Conservation (phyloP, 1,140 invertebrate species). For the Pteromalus puparum region DNA sequence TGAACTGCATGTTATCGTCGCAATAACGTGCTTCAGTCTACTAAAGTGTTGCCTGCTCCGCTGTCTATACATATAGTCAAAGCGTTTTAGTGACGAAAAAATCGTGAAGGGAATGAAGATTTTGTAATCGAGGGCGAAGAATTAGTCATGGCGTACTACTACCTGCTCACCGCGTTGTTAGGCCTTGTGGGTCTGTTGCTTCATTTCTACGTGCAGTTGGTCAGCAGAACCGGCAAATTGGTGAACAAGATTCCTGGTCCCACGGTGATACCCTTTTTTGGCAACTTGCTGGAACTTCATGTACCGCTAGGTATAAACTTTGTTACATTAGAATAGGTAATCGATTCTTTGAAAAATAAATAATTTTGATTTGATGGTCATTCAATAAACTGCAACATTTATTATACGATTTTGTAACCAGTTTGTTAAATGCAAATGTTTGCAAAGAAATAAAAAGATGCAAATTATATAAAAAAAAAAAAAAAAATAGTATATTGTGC, state of each 20-base stretch:
- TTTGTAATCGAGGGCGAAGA: too few species aligned
- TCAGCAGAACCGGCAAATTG: slow-evolving; percentile 42
- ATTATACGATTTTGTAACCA: too few species aligned
- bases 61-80: neutral
- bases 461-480: too few species aligned
- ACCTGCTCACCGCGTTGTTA: neutral
- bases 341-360: too few species aligned
- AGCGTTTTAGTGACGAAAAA: neutral
- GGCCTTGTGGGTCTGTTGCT: neutral
- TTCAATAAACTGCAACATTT: too few species aligned
- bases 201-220: slow-evolving; percentile 23
- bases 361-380: too few species aligned
- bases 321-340: too few species aligned
- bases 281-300: slow-evolving; percentile 53
- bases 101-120: neutral
- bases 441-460: too few species aligned
- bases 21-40: too few species aligned
- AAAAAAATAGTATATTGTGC: too few species aligned
- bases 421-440: too few species aligned
- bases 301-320: slow-evolving; percentile 50
- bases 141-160: neutral
- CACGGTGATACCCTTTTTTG: slow-evolving; percentile 55
- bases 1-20: too few species aligned
- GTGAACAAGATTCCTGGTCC: slow-evolving; percentile 61
- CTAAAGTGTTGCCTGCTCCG: neutral